Evolutionary conservation across 2,113 vertebrate species (phyloP), one percentile per base, ranked within the genome.

Genomic region (Balaenoptera acutorostrata): DNA sequence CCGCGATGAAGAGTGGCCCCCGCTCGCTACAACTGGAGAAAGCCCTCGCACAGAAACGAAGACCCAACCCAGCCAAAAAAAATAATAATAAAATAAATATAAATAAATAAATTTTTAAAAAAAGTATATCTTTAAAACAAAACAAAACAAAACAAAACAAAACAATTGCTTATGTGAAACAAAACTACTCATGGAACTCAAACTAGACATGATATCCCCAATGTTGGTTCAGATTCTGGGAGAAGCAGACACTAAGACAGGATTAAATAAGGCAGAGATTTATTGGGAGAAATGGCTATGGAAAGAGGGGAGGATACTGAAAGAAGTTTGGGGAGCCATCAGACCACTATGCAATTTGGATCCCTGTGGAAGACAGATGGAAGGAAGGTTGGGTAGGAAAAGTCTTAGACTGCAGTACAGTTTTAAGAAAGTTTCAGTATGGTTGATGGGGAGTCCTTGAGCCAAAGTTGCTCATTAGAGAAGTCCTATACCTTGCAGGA

Each of bases 381-480:
- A 92, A 96, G 72, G 36, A 91, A 94, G 1, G 1, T 33, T 93
- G 21, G 21, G 14, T 52, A 85, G 46, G 78, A 84, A 91, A 90
- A 66, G 57, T 71, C 15, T 88, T 36, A 74, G 49, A 82, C 3
- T 55, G 15, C 4, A 78, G 0, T 57, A 17, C 59, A 81, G 12
- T 87, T 97, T 80, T 80, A 93, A 85, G 41, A 69, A 88, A 59
- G 25, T 49, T 89, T 85, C 61, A 87, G 46, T 25, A 92, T 87
- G 63, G 18, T 33, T 39, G 41, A 87, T 75, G 20, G 83, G 23
- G 44, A 78, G 18, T 39, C 31, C 41, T 90, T 84, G 27, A 96
- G 27, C 8, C 33, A 85, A 95, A 75, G 21, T 88, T 84, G 31
- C 44, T 96, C 4, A 0, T 88, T 96, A 55, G 29, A 59, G 15